Base-by-base conservation (phyloP, 2,113 vertebrate genomes). In the Seriola rivoliana region DNA sequence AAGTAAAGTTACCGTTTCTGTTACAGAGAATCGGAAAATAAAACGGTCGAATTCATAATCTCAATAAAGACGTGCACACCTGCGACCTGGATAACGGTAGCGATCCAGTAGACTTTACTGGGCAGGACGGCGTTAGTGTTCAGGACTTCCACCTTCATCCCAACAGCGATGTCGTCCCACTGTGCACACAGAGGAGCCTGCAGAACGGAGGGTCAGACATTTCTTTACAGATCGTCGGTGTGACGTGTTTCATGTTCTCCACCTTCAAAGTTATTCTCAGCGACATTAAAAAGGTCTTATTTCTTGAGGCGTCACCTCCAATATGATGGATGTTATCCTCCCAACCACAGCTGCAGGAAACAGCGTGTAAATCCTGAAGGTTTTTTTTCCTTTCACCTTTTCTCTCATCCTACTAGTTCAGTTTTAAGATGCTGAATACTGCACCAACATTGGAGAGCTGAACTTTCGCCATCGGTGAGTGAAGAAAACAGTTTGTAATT, bases 71-170 rank as follows among this genome's bases (percentile, higher is more conserved):
- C 4, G 36, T 29, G 34, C 87, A 52, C 2, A 99, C 98, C 98
- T 90, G 98, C 95, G 0, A 97, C 85, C 83, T 95, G 96, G 78
- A 98, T 94, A 89, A 99, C 95, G 0, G 96, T 96, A 0, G 98
- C 98, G 1, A 99, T 99, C 98, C 98, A 99, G 94, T 99, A 99
- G 44, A 99, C 98, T 11, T 98, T 97, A 85, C 96, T 98, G 85
- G 97, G 96, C 58, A 99, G 96, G 68, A 98, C 95, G 0, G 97
- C 96, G 0, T 98, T 97, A 0, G 89, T 96, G 93, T 99, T 99
- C 84, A 98, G 91, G 57, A 99, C 97, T 91, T 99, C 98, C 82
- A 99, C 97, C 85, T 96, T 98, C 94, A 99, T 96, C 25, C 97
- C 97, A 46, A 97, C 94, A 1, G 89, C 75, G 84, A 99, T 93